Base-by-base conservation (phyloP, 2,113 vertebrate genomes). In the Zosterops pallidus region DNA sequence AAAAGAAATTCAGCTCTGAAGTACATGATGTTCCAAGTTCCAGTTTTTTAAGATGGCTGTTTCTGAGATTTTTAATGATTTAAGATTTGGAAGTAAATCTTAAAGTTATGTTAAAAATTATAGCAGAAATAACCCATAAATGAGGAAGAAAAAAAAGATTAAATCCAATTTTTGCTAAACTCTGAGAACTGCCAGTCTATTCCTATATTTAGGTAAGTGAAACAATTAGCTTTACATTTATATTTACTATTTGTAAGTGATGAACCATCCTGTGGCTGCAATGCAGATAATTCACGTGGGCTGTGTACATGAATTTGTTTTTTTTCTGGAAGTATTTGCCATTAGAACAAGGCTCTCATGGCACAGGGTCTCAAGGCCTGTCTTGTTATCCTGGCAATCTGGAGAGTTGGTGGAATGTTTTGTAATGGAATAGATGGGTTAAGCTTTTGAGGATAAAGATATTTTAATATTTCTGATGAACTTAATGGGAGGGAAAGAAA, bases 191-290 rank as follows among this genome's bases (percentile, higher is more conserved):
- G 3, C 22, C 21, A 14, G 68, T 75, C 9, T 63, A 2, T 55
- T 55, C 11, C 55, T 72, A 0, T 31, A 6, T n/a, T 60, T 79
- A 62, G 13, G 19, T 86, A 90, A 17, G 39, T 56, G 21, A 55
- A 76, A 31, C 33, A 33, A 19, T 8, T 13, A 33, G 4, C 6
- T 63, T 83, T 68, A 8, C 6, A 3, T 56, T 74, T 28, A 2
- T 57, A n/a, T 83, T 83, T 70, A 4, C 24, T 70, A 0, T 72
- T 71, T 82, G 6, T 37, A n/a, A 0, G 0, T 15, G 35, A 8
- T 9, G 23, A 87, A 10, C 35, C 4, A 1, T 56, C 28, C 50
- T 63, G 9, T 74, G 22, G 41, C 41, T 80, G 49, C 55, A 56
- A 12, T 29, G 18, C 37, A 65, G 20, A 35, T 56, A 72, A 57